These are phyloP conservation scores for Typhlichthys subterraneus DNA, from an alignment of 2,797 vertebrate genomes.

Conservation along the genomic window DNA sequence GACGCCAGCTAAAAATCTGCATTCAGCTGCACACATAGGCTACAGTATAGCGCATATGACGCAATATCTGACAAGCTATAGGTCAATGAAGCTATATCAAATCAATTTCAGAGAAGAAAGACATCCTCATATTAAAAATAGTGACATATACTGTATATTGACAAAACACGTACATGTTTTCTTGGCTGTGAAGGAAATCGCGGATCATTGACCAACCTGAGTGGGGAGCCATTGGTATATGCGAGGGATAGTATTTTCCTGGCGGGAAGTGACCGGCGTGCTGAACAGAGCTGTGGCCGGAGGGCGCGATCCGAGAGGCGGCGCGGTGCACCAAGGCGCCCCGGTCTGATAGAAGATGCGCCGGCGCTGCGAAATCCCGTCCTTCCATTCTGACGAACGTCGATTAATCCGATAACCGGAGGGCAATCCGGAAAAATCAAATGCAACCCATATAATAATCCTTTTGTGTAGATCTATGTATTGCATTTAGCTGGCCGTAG, in stretches of 20 bases:
- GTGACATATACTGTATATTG: background rate
- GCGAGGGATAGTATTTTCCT: constrained; percentile 93
- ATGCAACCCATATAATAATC: constrained; percentile 82
- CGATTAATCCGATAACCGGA: constrained; percentile 79
- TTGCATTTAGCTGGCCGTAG: constrained; percentile 75
- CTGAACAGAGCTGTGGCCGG: constrained; percentile 86
- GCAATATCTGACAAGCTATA: constrained; percentile 20
- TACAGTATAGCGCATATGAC: no score
- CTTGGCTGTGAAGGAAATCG: background rate
- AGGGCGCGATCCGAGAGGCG: constrained; percentile 85
- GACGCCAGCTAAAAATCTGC: constrained; percentile 14
- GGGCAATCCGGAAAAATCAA: constrained; percentile 70
- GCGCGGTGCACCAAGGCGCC: constrained; percentile 89
- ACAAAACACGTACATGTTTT: background rate
- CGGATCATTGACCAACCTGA: constrained; percentile 81
- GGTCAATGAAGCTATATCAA: no score
- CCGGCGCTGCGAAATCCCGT: constrained; percentile 93
- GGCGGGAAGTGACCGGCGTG: constrained; percentile 89
- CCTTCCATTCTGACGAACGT: constrained; percentile 89
- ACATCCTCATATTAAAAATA: constrained; percentile 9
- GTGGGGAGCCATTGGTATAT: constrained; percentile 95
- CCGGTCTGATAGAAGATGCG: constrained; percentile 91
- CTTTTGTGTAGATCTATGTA: constrained; percentile 70
- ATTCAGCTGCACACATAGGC: constrained; percentile 22
- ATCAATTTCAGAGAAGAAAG: constrained; percentile 2